Evolutionary conservation across 2,888 invertebrate genomes (phyloP), one percentile per base, ranked within the genome.

Genomic region (Conistra vaccinii): DNA sequence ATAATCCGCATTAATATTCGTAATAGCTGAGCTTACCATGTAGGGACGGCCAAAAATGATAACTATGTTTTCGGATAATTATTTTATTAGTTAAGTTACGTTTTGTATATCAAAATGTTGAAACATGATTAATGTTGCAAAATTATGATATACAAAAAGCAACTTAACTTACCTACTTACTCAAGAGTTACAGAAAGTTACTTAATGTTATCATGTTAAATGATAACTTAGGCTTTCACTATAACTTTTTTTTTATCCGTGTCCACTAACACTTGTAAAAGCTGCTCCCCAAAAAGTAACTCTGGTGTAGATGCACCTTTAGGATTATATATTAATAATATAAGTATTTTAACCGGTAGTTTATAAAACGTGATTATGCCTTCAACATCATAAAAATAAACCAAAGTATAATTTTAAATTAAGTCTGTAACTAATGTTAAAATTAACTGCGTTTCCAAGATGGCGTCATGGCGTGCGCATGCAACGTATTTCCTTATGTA

Each of bases 401-500:
- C 3, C 53, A 14, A 53, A 60, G 14, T 20, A n/a, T 63, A 53
- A 12, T 32, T 65, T 65, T 58, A 14, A 32, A 65, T 79, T 29
- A 72, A 7, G 14, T 48, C 63, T 48, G 42, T 61, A 76, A 69
- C 82, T 53, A 58, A 70, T 69, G 2, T 58, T 55, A 9, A 57
- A 68, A 65, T 29, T 42, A 78, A 29, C 35, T 55, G 39, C 42
- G 55, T 35, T 65, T 83, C 20, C 66, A 84, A 84, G 60, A 71
- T 84, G 74, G 84, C 74, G 80, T 60, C 74, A 60, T 67, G 42
- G 60, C 73, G 51, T n/a, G 80, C 55, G 42, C 58, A 55, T 62
- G 63, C 39, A 29, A 63, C 32, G 17, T 66, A 42, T 57, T 84
- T 81, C 80, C 80, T 73, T 81, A 70, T 81, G n/a, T 83, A 26